Evolutionary conservation across 2,888 invertebrate genomes (phyloP), one percentile per base, ranked within the genome.

Genomic region (Tridacna gigas): DNA sequence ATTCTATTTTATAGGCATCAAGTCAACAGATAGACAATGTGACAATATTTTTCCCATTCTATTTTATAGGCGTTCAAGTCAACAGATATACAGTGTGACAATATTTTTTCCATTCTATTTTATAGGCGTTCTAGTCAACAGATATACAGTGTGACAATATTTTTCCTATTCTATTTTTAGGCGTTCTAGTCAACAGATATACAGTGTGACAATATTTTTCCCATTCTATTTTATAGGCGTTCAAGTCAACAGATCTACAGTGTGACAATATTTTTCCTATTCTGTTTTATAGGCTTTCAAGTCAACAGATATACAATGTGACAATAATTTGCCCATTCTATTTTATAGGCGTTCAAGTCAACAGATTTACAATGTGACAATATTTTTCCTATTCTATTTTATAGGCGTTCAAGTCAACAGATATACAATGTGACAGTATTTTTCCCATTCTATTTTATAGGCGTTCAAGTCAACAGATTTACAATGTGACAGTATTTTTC

Each of bases 31-130:
- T 99, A 90, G 99, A 99, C 96, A 99, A 99, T 96, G 99, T 99
- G 65, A 99, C 99, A 1, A 96, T 99, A 69, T 99, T 99, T n/a
- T 96, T 99, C 99, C 95, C 96, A 99, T 4, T 37, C 37, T 37
- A 37, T 9, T n/a, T 85, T 90, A 80, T 92, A 99, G 99, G 95
- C 98, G 99, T 83, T 99, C 99, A 92, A 98, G 99, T 94, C 99
- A 99, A 95, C 99, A 99, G 96, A 99, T 99, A 90, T 99, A 99
- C 96, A 99, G 99, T 96, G 99, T 99, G 66, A 99, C n/a, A 99
- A 1, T 96, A 99, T 69, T 99, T 99, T 96, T 99, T 99, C 95
- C 96, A 48, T 99, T 99, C 96, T 99, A 37, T 37, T 37, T 37
- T 37, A 4, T 37, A 37, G 3, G 37, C 37, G n/a, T 4, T 37